Evolutionary conservation across 2,888 invertebrate species (phyloP), one percentile per base, ranked within the genome.

Genomic region (Drosophila histrio): DNA sequence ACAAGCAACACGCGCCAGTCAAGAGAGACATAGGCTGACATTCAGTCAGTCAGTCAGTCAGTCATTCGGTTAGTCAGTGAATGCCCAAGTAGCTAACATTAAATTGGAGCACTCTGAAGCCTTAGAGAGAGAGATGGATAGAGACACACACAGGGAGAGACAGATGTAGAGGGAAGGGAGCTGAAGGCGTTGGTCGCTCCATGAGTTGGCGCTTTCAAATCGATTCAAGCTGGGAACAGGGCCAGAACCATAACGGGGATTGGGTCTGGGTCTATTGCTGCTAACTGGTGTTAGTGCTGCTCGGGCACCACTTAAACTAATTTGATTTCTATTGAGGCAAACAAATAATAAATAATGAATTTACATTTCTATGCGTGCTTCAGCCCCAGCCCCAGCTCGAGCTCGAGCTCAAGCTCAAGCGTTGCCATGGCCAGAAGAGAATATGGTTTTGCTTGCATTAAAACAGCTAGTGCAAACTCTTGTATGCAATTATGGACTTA

Each of bases 291-390:
- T 38, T 58, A 24, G 38, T 63, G 69, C 68, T 69, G 52, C 47
- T 74, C 64, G 66, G 60, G 67, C 85, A 72, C 77, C 84, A 84
- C 84, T 84, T 84, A 84, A 84, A 84, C 84, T 84, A 84, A 84
- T 84, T 87, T 84, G 84, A 84, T 84, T 84, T 84, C 84, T 81
- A 84, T 84, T 84, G 85, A 87, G 82, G 84, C 87, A 84, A 87
- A 84, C 84, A 84, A 87, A 84, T 87, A 84, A 84, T 84, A 84
- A 84, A 84, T 84, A 84, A 84, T 84, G 87, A 84, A 84, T 84
- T 84, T 84, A 82, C 87, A 84, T 84, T 87, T 84, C 84, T 84
- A 84, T 81, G 85, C 87, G 82, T 86, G 70, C 49, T 65, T 15
- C 49, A 17, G 50, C 30, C 15, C 8, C 24, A 36, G 44, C 30